These are phyloP conservation scores for Antedon mediterranea DNA, from an alignment of 53 echinoderm and acorn worm genomes.

Conservation along the genomic window DNA sequence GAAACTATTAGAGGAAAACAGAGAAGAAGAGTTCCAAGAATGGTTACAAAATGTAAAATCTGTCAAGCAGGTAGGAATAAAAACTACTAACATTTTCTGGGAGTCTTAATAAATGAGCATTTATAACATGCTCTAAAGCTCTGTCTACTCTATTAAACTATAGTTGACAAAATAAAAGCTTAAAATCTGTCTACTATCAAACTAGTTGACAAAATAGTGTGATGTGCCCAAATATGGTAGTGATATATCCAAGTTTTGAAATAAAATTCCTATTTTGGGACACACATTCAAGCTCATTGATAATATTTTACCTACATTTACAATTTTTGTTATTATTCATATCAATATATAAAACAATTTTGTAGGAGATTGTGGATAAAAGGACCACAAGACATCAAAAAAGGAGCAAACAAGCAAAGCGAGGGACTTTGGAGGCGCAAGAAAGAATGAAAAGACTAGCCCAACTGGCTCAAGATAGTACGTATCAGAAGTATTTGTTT, in stretches of 20 bases:
- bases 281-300: background rate
- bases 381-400: constrained; percentile 2
- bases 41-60: constrained; percentile 27
- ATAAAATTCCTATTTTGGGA: too few species aligned
- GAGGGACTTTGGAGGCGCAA: constrained; percentile 12
- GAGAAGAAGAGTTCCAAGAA: constrained; percentile 23
- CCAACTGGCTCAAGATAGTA: constrained; percentile 15
- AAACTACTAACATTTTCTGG: too few species aligned
- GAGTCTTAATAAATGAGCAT: too few species aligned
- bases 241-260: too few species aligned
- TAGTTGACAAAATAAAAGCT: too few species aligned
- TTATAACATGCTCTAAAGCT: too few species aligned
- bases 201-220: too few species aligned
- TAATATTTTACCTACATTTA: background rate
- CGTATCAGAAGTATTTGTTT: background rate
- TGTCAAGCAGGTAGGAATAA: constrained; percentile 36
- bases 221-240: too few species aligned
- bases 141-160: too few species aligned
- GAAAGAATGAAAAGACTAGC: constrained; percentile 17
- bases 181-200: too few species aligned
- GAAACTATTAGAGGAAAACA: constrained; percentile 14
- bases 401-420: constrained; percentile 9
- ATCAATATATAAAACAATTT: too few species aligned
- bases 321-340: too few species aligned
- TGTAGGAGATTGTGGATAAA: constrained; percentile 13